Evolutionary conservation across 2,888 invertebrate species (phyloP).

Genomic region (Drosophila antonietae): DNA sequence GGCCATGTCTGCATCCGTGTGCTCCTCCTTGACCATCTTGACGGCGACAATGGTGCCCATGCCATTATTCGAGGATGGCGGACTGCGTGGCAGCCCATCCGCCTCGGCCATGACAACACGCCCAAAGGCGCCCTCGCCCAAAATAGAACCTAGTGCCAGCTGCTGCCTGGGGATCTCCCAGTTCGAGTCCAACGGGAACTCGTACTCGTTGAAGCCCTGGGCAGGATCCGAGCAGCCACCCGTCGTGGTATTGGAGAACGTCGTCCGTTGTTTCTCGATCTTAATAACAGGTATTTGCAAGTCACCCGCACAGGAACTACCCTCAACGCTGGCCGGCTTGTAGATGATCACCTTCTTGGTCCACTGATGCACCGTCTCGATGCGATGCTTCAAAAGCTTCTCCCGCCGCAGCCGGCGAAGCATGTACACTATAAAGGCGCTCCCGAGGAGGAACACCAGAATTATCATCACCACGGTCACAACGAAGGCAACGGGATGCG

Average conservation of each 20-base stretch:
- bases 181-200: slow-evolving; percentile 95
- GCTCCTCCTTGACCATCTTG: slow-evolving; percentile 99
- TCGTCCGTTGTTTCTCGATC: slow-evolving; percentile 93
- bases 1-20: slow-evolving; percentile 98
- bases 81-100: slow-evolving; percentile 83
- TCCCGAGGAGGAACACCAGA: slow-evolving; percentile 85
- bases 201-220: slow-evolving; percentile 94
- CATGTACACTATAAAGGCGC: slow-evolving; percentile 86
- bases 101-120: slow-evolving; percentile 97
- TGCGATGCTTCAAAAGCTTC: slow-evolving; percentile 91
- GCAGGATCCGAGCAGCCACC: slow-evolving; percentile 87
- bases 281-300: slow-evolving; percentile 93
- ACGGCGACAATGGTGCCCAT: slow-evolving; percentile 93
- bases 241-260: slow-evolving; percentile 86
- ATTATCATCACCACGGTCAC: slow-evolving; percentile 86
- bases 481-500: slow-evolving; percentile 87
- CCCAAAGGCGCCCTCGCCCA: slow-evolving; percentile 99
- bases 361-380: slow-evolving; percentile 95
- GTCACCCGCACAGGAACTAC: slow-evolving; percentile 71
- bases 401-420: slow-evolving; percentile 90
- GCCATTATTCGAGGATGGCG: slow-evolving; percentile 30
- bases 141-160: slow-evolving; percentile 90
- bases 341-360: slow-evolving; percentile 96
- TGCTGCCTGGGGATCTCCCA: slow-evolving; percentile 96
- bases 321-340: slow-evolving; percentile 87